Percentiles rank a stretch among this genome's conserved stretches.
Conservation (phyloP, 2,888 invertebrate genomes). For the Halictus quadricinctus region DNA sequence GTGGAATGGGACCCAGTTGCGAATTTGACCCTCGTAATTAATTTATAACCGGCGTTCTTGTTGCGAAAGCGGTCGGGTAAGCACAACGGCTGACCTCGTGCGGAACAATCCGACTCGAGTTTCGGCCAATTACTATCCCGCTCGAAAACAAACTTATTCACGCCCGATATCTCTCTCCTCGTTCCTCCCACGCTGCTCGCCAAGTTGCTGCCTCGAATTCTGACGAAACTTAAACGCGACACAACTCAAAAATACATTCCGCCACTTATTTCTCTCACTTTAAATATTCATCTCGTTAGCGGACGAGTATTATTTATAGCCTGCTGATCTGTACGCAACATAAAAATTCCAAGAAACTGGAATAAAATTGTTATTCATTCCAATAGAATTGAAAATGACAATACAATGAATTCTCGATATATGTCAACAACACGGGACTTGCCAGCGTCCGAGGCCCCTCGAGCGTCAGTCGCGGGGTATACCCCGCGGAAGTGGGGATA, state of each 20-base stretch:
- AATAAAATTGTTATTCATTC: too few species aligned
- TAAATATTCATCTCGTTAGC: not conserved
- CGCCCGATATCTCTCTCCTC: not conserved
- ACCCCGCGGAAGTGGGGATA: too few species aligned
- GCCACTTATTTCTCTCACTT: not conserved
- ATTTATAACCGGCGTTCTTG: conserved; percentile 76
- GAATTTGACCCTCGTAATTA: conserved; percentile 79
- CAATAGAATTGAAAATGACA: too few species aligned
- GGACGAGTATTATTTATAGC: not conserved
- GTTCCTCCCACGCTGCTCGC: not conserved
- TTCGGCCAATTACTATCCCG: conserved; percentile 54
- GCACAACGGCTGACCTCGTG: conserved; percentile 62
- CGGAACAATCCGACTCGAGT: conserved; percentile 46
- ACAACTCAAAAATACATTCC: not conserved
- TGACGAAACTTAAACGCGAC: not conserved
- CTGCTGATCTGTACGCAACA: too few species aligned
- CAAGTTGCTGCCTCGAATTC: not conserved
- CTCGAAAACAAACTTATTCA: conserved; percentile 43
- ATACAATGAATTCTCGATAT: too few species aligned
- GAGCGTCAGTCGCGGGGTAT: too few species aligned
- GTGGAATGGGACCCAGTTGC: conserved; percentile 69
- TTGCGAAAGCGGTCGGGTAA: conserved; percentile 56
- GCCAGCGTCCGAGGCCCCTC: too few species aligned
- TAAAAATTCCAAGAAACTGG: too few species aligned
- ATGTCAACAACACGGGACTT: too few species aligned